Percentiles rank a stretch among this genome's conserved stretches.
Evolutionary conservation across 1,140 invertebrate genomes (phyloP).

Genomic region (Caenorhabditis inopinata): DNA sequence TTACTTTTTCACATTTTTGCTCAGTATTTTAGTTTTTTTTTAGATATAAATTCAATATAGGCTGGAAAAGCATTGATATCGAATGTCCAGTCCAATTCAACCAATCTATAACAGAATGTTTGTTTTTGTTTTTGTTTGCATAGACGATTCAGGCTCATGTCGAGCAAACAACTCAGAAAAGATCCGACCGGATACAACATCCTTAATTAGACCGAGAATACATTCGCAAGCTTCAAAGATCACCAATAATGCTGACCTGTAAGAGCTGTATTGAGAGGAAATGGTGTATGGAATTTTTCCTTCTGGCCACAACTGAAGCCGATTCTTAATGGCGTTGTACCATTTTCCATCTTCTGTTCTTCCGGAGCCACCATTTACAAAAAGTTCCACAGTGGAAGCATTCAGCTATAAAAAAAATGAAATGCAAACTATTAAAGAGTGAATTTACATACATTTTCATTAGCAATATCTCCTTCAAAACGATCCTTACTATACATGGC

Average conservation of each 20-base stretch:
- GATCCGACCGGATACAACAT: not conserved
- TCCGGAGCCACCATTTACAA: slow-evolving; percentile 55
- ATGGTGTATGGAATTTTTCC: slow-evolving; percentile 64
- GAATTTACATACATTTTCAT: slow-evolving; percentile 58
- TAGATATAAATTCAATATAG: not conserved
- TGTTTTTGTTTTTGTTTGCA: slow-evolving; percentile 21
- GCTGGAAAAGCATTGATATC: no score
- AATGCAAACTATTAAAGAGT: not conserved
- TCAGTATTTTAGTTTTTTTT: not conserved
- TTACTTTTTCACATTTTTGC: not conserved
- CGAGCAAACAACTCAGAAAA: no score
- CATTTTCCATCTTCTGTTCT: slow-evolving; percentile 47
- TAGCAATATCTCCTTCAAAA: slow-evolving; percentile 66
- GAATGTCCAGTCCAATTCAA: no score
- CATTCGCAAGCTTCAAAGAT: not conserved
- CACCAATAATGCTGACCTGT: slow-evolving; percentile 50
- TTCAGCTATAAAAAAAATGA: slow-evolving; percentile 56
- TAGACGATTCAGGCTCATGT: not conserved
- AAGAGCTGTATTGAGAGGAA: slow-evolving; percentile 64
- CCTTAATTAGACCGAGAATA: not conserved
- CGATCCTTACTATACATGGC: slow-evolving; percentile 62
- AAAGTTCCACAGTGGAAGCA: slow-evolving; percentile 59
- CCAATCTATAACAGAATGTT: no score
- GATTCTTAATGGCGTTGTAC: slow-evolving; percentile 62
- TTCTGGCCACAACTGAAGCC: slow-evolving; percentile 62